Base-by-base conservation (phyloP, 2,113 vertebrate species). In the Panthera uncia region DNA sequence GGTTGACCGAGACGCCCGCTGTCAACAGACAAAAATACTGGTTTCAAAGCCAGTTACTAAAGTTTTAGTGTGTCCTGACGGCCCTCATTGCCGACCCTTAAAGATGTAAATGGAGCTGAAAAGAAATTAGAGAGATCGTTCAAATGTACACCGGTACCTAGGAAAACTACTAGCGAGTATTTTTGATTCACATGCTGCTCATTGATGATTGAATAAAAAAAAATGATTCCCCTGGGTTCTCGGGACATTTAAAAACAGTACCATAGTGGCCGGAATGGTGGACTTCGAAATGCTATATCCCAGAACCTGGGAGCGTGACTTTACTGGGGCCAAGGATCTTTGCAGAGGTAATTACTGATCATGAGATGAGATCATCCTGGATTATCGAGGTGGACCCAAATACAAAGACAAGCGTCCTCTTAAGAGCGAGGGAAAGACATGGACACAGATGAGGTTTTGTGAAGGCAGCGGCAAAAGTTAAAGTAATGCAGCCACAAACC, bases 1-100 rank as follows among this genome's bases (percentile, higher is more conserved):
- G 48, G 99, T 98, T 87, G 99, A 99, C 95, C 78, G 98, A 50
- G 98, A 97, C 18, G 98, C 98, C 57, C 85, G 99, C 98, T 99
- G 96, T 36, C 82, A 92, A 68, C 52, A 55, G 50, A 48, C 74
- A 52, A 61, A n/a, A 33, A 57, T 0, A 61, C 7, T 52, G 21
- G 45, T 74, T 86, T 63, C 52, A 66, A 61, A 94, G 82, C 55
- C 61, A 94, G 38, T 91, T 50, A 83, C 50, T 71, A 2, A 55
- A 80, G 41, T 86, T 90, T 84, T 6, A 90, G 31, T 83, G 48
- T 89, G 71, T 16, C 65, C 78, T 63, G 38, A 71, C 66, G 84
- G 69, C 11, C 9, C 73, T 45, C 66, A 25, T 86, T 79, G 73
- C 52, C 57, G 52, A 41, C 11, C 36, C 29, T 94, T 94, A 81